A percentile compares a stretch with the other conserved stretches of the same genome.
phyloP scores from a whole-genome alignment of 2,888 invertebrate genomes.

The Agrotis segetum region DNA sequence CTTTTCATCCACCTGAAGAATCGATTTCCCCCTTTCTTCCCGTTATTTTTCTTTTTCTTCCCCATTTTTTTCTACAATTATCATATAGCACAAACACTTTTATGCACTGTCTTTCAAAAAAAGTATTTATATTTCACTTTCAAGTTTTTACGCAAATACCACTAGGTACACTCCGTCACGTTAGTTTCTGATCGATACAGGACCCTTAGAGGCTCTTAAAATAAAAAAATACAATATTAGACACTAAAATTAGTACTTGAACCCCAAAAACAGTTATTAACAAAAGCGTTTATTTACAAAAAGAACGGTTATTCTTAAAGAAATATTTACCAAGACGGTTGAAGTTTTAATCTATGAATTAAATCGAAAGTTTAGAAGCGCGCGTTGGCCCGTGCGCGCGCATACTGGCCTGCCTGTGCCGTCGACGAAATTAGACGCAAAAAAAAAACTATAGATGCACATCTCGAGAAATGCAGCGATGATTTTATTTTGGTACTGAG shows the following conservation, averaged over 20 bases:
- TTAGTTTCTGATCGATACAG: constrained; percentile 65
- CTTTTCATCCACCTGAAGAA: constrained; percentile 89
- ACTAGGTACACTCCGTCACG: constrained; percentile 41
- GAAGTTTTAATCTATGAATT: constrained; percentile 67
- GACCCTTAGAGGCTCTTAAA: constrained; percentile 65
- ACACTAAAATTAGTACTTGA: constrained; percentile 65
- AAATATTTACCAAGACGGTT: constrained; percentile 79
- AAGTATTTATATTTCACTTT: constrained; percentile 61
- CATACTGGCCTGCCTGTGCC: constrained; percentile 88
- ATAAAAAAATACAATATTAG: constrained; percentile 53
- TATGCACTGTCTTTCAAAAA: constrained; percentile 70
- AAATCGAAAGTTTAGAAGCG: constrained; percentile 74
- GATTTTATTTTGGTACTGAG: constrained; percentile 82
- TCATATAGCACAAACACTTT: constrained; percentile 77
- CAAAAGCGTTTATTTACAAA: constrained; percentile 63
- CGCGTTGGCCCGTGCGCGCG: constrained; percentile 81
- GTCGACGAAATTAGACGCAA: constrained; percentile 88
- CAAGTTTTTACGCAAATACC: constrained; percentile 67
- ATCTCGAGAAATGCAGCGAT: constrained; percentile 87
- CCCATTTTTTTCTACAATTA: constrained; percentile 79
- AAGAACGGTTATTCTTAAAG: constrained; percentile 47
- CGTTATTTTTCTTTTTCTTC: constrained; percentile 87
- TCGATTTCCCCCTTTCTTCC: constrained; percentile 83
- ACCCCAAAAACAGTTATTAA: constrained; percentile 67
- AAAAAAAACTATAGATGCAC: constrained; percentile 84